Conservation (phyloP, 2,113 vertebrate species). For the Bubo bubo region DNA sequence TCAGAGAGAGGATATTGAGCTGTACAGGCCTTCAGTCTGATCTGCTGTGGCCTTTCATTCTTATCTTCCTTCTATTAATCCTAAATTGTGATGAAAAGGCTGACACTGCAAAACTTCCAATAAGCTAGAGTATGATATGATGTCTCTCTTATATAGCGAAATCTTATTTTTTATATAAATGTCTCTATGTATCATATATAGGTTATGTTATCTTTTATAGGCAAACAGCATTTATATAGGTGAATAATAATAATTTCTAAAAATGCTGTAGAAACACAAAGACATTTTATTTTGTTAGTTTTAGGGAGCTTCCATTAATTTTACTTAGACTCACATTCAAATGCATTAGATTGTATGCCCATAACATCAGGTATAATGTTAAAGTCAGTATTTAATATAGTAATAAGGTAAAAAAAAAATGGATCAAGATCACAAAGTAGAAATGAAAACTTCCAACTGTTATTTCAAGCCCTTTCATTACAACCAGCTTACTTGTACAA, state of each 20-base stretch:
- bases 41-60: background rate
- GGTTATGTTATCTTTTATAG: background rate
- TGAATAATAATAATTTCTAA: background rate
- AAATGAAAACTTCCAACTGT: background rate
- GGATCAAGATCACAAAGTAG: background rate
- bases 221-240: background rate
- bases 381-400: background rate
- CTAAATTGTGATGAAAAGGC: background rate
- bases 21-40: background rate
- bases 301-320: background rate
- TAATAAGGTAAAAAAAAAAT: background rate
- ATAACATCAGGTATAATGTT: background rate
- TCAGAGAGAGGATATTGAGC: background rate
- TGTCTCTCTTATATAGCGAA: background rate
- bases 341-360: background rate
- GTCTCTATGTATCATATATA: background rate
- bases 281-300: background rate
- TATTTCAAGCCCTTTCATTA: background rate
- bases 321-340: background rate
- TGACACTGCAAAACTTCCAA: background rate
- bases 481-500: background rate
- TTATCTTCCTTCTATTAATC: background rate
- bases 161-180: background rate
- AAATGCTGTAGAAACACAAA: background rate
- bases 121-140: background rate